Evolutionary conservation across 2,797 vertebrate species (phyloP).

Genomic region (Podarcis siculus): DNA sequence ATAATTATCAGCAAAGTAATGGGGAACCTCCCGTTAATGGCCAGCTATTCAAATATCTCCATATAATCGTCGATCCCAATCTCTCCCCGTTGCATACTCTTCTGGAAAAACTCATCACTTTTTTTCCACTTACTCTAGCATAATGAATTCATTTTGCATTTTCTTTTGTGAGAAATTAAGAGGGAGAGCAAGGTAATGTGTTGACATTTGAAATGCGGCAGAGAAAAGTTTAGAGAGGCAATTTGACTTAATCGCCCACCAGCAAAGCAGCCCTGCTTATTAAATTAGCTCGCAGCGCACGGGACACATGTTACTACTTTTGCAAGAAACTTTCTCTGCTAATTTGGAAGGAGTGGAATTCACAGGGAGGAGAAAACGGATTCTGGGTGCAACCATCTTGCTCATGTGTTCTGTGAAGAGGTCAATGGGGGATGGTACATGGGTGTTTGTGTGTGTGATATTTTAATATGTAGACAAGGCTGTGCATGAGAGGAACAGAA

Average conservation of each 20-base stretch:
- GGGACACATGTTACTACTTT: slow-evolving; percentile 45
- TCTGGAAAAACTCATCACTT: slow-evolving; percentile 84
- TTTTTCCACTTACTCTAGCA: slow-evolving; percentile 82
- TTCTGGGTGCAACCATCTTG: neutral
- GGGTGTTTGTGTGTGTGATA: no score
- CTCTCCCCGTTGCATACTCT: slow-evolving; percentile 83
- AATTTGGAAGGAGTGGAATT: neutral
- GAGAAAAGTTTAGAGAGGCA: slow-evolving; percentile 79
- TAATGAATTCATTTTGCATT: slow-evolving; percentile 85
- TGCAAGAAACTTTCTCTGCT: slow-evolving; percentile 13
- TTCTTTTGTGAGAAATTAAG: slow-evolving; percentile 85
- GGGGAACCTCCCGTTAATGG: slow-evolving; percentile 87
- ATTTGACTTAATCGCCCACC: slow-evolving; percentile 79
- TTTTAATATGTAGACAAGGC: neutral
- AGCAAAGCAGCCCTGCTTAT: slow-evolving; percentile 71
- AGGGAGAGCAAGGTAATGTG: slow-evolving; percentile 80
- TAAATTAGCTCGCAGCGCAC: slow-evolving; percentile 72
- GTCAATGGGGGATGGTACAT: no score
- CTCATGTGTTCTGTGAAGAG: neutral
- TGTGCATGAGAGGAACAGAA: no score
- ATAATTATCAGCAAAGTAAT: slow-evolving; percentile 92
- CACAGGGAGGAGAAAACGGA: neutral
- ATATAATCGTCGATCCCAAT: slow-evolving; percentile 87
- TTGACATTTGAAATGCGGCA: slow-evolving; percentile 81
- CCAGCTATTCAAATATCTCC: slow-evolving; percentile 90